phyloP scores from a whole-genome alignment of 2,113 vertebrate genomes.

The Cathartes aura region DNA sequence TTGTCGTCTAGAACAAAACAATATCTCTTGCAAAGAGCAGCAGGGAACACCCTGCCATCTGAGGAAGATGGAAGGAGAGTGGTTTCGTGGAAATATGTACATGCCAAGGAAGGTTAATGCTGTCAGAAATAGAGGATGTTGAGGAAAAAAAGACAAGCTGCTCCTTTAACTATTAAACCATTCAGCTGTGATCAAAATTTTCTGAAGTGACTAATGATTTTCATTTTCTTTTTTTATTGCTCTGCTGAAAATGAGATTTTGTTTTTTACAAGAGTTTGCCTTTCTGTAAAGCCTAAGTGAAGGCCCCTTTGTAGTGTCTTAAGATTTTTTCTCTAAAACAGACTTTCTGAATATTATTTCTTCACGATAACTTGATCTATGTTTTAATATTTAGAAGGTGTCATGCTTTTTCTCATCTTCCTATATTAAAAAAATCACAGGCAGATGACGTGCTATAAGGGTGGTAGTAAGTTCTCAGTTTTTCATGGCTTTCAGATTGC shows the following conservation, averaged over 20 bases:
- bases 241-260: background rate
- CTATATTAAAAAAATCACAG: background rate
- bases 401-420: background rate
- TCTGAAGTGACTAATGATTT: background rate
- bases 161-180: background rate
- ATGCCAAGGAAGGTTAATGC: no score
- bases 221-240: background rate
- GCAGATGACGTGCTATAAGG: background rate
- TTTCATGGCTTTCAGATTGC: background rate
- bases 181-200: background rate
- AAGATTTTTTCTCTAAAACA: background rate
- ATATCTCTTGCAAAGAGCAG: rapidly evolving
- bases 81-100: background rate
- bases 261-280: background rate
- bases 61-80: background rate
- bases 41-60: background rate
- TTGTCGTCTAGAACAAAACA: background rate
- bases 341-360: background rate
- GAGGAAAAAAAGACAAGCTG: background rate
- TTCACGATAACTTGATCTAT: background rate
- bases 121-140: background rate
- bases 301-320: background rate
- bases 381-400: background rate
- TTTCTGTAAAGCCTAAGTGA: background rate
- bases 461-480: rapidly evolving